Base-by-base conservation (phyloP, 2,113 vertebrate species). In the Sisor rabdophorus region DNA sequence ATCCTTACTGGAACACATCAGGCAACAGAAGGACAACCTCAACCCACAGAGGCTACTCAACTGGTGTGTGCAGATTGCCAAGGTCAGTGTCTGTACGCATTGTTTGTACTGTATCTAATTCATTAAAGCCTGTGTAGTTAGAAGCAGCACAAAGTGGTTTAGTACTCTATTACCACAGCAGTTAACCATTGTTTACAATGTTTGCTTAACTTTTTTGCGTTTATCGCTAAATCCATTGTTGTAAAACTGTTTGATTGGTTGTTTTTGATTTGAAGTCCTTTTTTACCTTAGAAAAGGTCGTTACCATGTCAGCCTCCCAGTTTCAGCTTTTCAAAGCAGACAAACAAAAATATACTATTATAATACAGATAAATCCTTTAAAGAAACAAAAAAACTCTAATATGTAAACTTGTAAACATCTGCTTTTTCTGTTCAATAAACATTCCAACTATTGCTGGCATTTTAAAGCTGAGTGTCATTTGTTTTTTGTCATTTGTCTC, bases 21-120 rank as follows among this genome's bases (percentile, higher is more conserved):
- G 86, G 67, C 93, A 93, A 79, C 89, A 91, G 82, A 94, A 88
- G 26, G 90, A 89, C 79, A 86, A 86, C 28, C 88, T 93, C 3
- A 87, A 85, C 68, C 94, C 95, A 0, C 96, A 98, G 85, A 92
- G 95, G 70, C 90, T 98, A 79, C 95, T 98, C 82, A 98, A 98
- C 89, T 98, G 96, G 96, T 95, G 94, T 88, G 95, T 98, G 71
- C 96, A 98, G 83, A 96, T 98, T 13, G 96, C 95, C 82, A 97
- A 97, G 94, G 96, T 98, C 83, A 91, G 30, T 9, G 2, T 73
- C 3, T 74, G 24, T 12, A 8, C n/a, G n/a, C n/a, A n/a, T n/a
- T 61, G 32, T 58, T 6, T 44, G 30, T 16, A 10, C 69, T 11
- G 73, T 9, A 30, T 44, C 15, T 53, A 40, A 40, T 72, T 22